Conservation (phyloP, 2,888 invertebrate species). For the Empis stercorea region DNA sequence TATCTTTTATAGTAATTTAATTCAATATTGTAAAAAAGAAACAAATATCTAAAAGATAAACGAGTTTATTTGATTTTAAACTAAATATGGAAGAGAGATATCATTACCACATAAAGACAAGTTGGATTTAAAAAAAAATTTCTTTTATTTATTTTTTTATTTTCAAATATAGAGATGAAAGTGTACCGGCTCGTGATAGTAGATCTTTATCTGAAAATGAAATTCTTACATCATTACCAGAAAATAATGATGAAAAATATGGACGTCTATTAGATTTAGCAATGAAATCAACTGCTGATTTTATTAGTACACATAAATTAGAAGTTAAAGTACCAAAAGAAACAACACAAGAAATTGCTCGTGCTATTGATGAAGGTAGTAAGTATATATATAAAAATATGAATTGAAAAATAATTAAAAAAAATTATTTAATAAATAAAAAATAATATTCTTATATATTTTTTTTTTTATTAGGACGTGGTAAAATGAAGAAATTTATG, state of each 20-base stretch:
- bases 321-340: constrained; percentile 59
- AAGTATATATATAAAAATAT: no score
- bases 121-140: no score
- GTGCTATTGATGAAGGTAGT: constrained; percentile 66
- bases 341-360: constrained; percentile 48
- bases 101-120: no score
- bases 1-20: no score
- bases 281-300: constrained; percentile 41
- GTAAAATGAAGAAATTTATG: constrained; percentile 61
- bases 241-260: constrained; percentile 39
- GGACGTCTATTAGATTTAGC: constrained; percentile 43
- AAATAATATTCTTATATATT: neutral
- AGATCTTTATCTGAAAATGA: constrained; percentile 38
- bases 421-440: neutral
- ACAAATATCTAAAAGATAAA: no score
- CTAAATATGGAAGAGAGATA: no score
- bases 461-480: constrained; percentile 47
- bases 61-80: no score
- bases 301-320: constrained; percentile 48
- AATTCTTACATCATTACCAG: constrained; percentile 40
- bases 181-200: constrained; percentile 27
- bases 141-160: constrained; percentile 1
- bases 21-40: no score
- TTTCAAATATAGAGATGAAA: constrained; percentile 32
- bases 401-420: no score